Percentiles rank a stretch among this genome's conserved stretches.
phyloP scores from a whole-genome alignment of 1,140 invertebrate genomes.

The Procambarus virginalis region DNA sequence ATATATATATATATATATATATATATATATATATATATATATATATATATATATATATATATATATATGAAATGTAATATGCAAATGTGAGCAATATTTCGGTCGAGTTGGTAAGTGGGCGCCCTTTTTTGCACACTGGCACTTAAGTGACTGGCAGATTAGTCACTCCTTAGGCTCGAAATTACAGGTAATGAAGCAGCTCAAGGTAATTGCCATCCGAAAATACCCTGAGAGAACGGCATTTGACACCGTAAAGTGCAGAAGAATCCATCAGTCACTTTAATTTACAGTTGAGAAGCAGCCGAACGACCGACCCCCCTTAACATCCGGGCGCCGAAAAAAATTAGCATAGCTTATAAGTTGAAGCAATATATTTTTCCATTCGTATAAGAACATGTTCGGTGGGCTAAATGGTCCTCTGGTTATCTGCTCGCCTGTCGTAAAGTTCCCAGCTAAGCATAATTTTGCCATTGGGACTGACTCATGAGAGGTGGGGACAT shows the following conservation, averaged over 20 bases:
- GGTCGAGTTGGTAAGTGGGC: no score
- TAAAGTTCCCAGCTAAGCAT: neutral
- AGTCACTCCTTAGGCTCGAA: neutral
- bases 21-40: no score
- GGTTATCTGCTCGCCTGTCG: neutral
- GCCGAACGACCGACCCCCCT: neutral
- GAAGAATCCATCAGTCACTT: neutral
- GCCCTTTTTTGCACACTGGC: neutral
- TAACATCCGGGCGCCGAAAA: no score
- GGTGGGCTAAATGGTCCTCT: neutral
- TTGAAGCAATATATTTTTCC: neutral
- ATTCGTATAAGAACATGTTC: neutral
- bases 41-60: no score
- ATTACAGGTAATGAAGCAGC: neutral
- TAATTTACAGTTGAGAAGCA: neutral
- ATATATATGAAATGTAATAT: no score
- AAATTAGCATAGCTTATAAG: neutral
- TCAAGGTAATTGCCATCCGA: neutral
- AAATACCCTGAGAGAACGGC: neutral
- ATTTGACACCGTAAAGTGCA: neutral
- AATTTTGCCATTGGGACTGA: neutral
- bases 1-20: no score
- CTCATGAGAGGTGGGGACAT: neutral
- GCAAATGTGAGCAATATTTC: no score
- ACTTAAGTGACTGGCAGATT: neutral